Conservation (phyloP, 2,888 invertebrate genomes). For the Drosophila parthenogenetica region DNA sequence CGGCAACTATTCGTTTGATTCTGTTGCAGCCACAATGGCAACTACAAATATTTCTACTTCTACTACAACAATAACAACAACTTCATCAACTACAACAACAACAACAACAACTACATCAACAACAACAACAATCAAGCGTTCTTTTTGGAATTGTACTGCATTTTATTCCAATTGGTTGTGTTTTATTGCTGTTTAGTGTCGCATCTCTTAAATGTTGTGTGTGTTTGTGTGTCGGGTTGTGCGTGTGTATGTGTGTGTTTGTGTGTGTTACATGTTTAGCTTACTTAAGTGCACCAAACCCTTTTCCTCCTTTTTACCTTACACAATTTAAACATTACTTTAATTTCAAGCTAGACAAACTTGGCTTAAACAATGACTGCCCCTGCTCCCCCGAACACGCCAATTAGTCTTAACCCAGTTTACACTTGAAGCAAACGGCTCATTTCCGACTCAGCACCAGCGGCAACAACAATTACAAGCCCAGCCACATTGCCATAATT, state of each 20-base stretch:
- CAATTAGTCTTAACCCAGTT: slow-evolving; percentile 83
- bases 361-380: slow-evolving; percentile 50
- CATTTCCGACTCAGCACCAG: slow-evolving; percentile 60
- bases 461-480: slow-evolving; percentile 28
- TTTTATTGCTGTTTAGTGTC: slow-evolving; percentile 58
- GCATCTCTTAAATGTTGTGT: slow-evolving; percentile 43
- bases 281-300: slow-evolving; percentile 42
- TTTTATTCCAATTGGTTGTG: slow-evolving; percentile 65
- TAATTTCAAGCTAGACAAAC: slow-evolving; percentile 54
- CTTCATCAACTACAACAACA: slow-evolving; percentile 47
- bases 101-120: slow-evolving; percentile 35
- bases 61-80: slow-evolving; percentile 46
- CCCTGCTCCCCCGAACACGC: slow-evolving; percentile 42
- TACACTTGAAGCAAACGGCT: slow-evolving; percentile 76
- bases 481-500: slow-evolving; percentile 64
- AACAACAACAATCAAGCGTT: slow-evolving; percentile 51
- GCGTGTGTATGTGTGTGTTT: slow-evolving; percentile 12
- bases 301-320: background rate
- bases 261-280: slow-evolving; percentile 40
- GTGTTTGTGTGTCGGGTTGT: slow-evolving; percentile 16
- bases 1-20: slow-evolving; percentile 56
- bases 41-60: slow-evolving; percentile 35
- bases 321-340: slow-evolving; percentile 30
- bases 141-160: slow-evolving; percentile 75
- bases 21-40: slow-evolving; percentile 36